These are phyloP conservation scores for Cryptocephalus primarius DNA, from an alignment of 2,888 invertebrate genomes.

Conservation along the genomic window DNA sequence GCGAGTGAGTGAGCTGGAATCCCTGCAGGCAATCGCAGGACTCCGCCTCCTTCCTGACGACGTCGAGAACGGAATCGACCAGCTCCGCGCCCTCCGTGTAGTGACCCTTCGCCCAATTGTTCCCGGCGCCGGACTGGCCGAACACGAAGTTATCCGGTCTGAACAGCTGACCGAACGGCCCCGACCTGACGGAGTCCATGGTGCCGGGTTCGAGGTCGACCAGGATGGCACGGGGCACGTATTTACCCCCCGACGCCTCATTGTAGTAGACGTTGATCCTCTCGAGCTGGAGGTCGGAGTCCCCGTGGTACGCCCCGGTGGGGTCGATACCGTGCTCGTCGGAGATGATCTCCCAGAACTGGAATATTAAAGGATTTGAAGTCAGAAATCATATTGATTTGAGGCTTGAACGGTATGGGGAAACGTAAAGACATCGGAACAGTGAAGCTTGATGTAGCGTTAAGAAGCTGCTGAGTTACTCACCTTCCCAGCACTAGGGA, in stretches of 20 bases:
- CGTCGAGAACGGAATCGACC: conserved; percentile 75
- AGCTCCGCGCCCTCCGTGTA: conserved; percentile 84
- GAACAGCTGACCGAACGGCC: conserved; percentile 75
- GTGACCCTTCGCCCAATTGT: conserved; percentile 83
- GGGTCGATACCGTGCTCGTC: conserved; percentile 92
- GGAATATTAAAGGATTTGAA: conserved; percentile 23
- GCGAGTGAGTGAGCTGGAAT: conserved; percentile 76
- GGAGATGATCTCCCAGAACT: conserved; percentile 95
- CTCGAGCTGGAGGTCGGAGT: conserved; percentile 84
- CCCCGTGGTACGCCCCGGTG: conserved; percentile 80
- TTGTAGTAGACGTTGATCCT: conserved; percentile 94
- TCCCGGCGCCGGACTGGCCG: conserved; percentile 58
- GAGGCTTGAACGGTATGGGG: too few species aligned
- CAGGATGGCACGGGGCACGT: conserved; percentile 65
- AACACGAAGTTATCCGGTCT: conserved; percentile 86
- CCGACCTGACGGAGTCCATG: conserved; percentile 84
- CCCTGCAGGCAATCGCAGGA: conserved; percentile 88
- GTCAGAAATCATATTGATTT: too few species aligned
- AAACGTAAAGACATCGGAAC: too few species aligned
- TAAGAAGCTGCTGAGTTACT: too few species aligned
- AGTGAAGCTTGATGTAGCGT: too few species aligned
- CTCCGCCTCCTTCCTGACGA: conserved; percentile 78
- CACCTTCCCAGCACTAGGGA: too few species aligned
- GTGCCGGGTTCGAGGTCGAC: conserved; percentile 71
- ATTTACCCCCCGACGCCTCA: conserved; percentile 70